Conservation (phyloP, 92 coral and sea anemone species). For the Phymanthus crucifer region DNA sequence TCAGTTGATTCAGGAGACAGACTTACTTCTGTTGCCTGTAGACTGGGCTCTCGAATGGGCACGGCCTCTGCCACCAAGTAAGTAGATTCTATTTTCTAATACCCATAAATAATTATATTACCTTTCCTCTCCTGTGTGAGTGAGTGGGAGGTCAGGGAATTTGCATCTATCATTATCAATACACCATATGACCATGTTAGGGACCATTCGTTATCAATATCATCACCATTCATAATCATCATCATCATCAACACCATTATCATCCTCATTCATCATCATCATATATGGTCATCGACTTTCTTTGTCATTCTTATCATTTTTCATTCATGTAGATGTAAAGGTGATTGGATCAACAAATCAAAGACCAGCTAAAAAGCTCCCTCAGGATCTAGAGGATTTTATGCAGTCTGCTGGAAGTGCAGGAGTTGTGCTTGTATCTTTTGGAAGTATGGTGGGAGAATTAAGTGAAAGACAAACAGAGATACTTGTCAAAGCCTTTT, state of each 20-base stretch:
- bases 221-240: too few relatives aligned
- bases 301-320: neutral
- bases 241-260: too few relatives aligned
- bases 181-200: neutral
- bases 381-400: slow-evolving; percentile 38
- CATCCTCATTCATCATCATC: too few relatives aligned
- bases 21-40: slow-evolving; percentile 37
- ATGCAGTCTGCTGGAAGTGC: slow-evolving; percentile 40
- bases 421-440: slow-evolving; percentile 41
- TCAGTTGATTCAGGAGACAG: slow-evolving; percentile 31
- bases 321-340: slow-evolving; percentile 24
- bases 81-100: neutral
- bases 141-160: too few relatives aligned
- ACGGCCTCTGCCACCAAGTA: slow-evolving; percentile 49
- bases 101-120: too few relatives aligned
- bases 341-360: slow-evolving; percentile 43
- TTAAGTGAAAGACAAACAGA: slow-evolving; percentile 20
- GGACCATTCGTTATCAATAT: too few relatives aligned
- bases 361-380: slow-evolving; percentile 35
- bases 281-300: neutral
- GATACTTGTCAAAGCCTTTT: slow-evolving; percentile 25
- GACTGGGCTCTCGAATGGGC: slow-evolving; percentile 50
- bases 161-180: too few relatives aligned
- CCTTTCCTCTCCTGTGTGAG: too few relatives aligned
- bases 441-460: slow-evolving; percentile 39